Base-by-base conservation (phyloP, 2,113 vertebrate genomes). In the Chaetura pelagica region DNA sequence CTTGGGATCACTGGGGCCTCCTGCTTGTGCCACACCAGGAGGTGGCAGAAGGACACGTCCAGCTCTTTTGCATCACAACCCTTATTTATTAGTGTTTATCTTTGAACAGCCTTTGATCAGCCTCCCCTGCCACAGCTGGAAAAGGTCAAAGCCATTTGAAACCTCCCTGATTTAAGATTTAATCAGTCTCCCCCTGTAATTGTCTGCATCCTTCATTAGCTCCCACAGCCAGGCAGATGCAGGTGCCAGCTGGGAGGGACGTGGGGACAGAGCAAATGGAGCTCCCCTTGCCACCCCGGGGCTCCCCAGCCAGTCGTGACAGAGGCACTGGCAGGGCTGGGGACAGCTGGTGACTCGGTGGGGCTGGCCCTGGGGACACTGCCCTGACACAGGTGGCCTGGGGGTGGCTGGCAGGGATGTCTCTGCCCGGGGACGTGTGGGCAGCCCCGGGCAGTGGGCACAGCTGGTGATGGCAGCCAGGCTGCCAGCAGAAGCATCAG, bases 171-270 rank as follows among this genome's bases (percentile, higher is more conserved):
- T 73, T 79, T 54, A 18, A 71, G 84, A 40, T 84, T 94, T 84
- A 52, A 94, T 94, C 87, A 62, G 40, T 30, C 78, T 52, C 14
- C 22, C 44, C 76, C 51, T 5, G 2, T 75, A 87, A 94, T 75
- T 87, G 89, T 64, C 55, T 2, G 51, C 69, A 8, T 48, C 81
- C 84, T 76, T 93, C 91, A n/a, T 89, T 76, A 96, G 84, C 89
- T 78, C 12, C 40, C 5, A 0, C 9, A 49, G 85, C 9, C 4
- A 30, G 88, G 72, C 93, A 69, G 93, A 38, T 34, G 72, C 58
- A 30, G 64, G 32, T 58, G 76, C 61, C 96, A 84, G 86, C 94
- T 68, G 91, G 77, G 80, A 83, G 75, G 73, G 90, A 78, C 9
- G 0, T 0, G 3, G 62, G 87, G 87, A 87, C 59, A 7, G 38